Evolutionary conservation across 2,888 invertebrate genomes (phyloP), one percentile per base, ranked within the genome.

Genomic region (Abrostola tripartita): DNA sequence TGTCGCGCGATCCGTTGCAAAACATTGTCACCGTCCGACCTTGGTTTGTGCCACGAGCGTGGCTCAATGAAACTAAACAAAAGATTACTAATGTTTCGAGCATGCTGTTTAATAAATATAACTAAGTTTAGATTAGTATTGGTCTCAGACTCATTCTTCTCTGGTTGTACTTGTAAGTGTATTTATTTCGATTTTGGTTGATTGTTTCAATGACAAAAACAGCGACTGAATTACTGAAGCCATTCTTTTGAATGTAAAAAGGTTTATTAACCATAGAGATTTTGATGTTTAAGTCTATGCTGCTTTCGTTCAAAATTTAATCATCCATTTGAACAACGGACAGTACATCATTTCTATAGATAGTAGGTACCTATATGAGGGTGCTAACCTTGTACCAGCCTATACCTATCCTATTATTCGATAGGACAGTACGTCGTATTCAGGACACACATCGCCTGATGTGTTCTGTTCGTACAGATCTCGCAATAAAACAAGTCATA

Each of bases 1-100:
- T 88, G 90, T 89, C 89, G 88, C 76, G 78, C 90, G 88, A 86
- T 86, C 84, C 77, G 88, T 89, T 90, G 90, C 90, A 85, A 90
- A 90, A 92, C 88, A 85, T 82, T 78, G 83, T 81, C 81, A 73
- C 76, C 71, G 87, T 83, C 88, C 79, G 89, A 87, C 89, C 88
- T 89, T 87, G 85, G 82, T 79, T 68, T 75, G 80, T 75, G 80
- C 72, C 80, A 74, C 72, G 65, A 62, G 65, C 72, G 68, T 66
- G 69, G 72, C 72, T 65, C 61, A 51, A 64, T 66, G 65, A 71
- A 79, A 73, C 71, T 75, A 80, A 78, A 80, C 71, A 79, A 79
- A 79, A 80, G 78, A 71, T 77, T 71, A 79, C 69, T 57, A 52
- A 76, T 62, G 60, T 61, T 64, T 42, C 56, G 63, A 68, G 53